Evolutionary conservation across 1,140 invertebrate genomes (phyloP).

Genomic region (Pteromalus puparum): DNA sequence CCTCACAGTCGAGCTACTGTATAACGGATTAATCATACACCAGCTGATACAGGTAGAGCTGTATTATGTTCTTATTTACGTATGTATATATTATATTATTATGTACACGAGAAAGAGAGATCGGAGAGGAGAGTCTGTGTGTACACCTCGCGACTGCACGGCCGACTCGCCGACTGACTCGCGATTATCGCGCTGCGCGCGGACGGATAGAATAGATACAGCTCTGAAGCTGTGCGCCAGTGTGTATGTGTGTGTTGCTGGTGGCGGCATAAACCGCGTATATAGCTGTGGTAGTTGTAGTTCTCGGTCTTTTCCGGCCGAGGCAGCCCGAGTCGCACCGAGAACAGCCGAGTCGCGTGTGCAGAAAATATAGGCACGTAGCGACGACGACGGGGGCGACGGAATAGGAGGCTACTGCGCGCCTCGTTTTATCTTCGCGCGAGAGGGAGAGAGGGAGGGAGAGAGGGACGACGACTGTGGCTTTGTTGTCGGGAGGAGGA

Average conservation of each 20-base stretch:
- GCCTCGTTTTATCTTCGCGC: neutral
- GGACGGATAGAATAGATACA: neutral
- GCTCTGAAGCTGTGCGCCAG: neutral
- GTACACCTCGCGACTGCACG: slow-evolving; percentile 33
- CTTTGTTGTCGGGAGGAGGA: neutral
- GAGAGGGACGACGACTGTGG: neutral
- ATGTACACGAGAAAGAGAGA: neutral
- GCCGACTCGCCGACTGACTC: slow-evolving; percentile 37
- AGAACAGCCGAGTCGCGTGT: neutral
- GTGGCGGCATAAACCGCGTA: neutral
- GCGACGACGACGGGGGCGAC: neutral
- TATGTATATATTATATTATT: neutral
- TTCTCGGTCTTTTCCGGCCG: slow-evolving; percentile 17
- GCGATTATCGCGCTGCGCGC: slow-evolving; percentile 16
- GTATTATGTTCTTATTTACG: neutral
- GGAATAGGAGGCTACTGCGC: slow-evolving; percentile 2
- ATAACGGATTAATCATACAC: too few relatives aligned
- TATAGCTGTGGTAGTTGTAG: neutral
- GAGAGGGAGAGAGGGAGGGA: too few relatives aligned
- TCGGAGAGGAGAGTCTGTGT: neutral
- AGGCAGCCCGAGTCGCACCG: slow-evolving; percentile 13
- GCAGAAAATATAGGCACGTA: slow-evolving; percentile 3
- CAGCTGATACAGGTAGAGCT: too few relatives aligned
- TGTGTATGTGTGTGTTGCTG: neutral
- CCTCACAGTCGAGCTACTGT: too few relatives aligned